These are phyloP conservation scores for Macrobrachium nipponense DNA, from an alignment of 1,140 invertebrate species.

Conservation along the genomic window DNA sequence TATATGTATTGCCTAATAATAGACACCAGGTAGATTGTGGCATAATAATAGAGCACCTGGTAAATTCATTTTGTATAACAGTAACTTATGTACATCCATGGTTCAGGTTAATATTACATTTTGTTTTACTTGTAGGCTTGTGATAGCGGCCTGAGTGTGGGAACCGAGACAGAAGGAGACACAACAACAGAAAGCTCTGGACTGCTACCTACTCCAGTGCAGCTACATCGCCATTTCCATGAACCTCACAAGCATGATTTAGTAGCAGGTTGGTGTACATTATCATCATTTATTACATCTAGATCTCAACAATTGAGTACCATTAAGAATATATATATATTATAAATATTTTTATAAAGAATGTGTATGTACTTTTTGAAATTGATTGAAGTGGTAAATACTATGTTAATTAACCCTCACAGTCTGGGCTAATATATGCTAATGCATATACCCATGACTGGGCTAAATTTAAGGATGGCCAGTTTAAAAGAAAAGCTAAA, in stretches of 20 bases:
- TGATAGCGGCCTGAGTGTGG: conserved; percentile 54
- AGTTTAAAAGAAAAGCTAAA: too few species aligned
- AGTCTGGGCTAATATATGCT: too few species aligned
- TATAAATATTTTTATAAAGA: neutral
- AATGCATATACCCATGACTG: too few species aligned
- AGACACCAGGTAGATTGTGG: too few species aligned
- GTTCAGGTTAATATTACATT: neutral
- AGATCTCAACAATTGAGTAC: neutral
- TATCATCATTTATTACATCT: neutral
- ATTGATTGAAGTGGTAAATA: too few species aligned
- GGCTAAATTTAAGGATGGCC: too few species aligned
- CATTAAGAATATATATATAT: neutral
- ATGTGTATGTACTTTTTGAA: neutral
- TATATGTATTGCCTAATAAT: too few species aligned
- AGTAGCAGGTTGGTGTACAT: conserved; percentile 9
- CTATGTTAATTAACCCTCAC: too few species aligned
- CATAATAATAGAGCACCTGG: too few species aligned
- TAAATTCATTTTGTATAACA: too few species aligned
- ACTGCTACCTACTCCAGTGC: conserved; percentile 31
- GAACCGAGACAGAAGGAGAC: conserved; percentile 46
- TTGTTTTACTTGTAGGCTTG: conserved; percentile 21
- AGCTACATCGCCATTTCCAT: conserved; percentile 41
- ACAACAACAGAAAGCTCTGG: conserved; percentile 32
- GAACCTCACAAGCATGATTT: conserved; percentile 25
- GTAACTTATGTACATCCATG: neutral